Evolutionary conservation across 1,140 invertebrate genomes (phyloP).

Genomic region (Pseudomyrmex pallidus): DNA sequence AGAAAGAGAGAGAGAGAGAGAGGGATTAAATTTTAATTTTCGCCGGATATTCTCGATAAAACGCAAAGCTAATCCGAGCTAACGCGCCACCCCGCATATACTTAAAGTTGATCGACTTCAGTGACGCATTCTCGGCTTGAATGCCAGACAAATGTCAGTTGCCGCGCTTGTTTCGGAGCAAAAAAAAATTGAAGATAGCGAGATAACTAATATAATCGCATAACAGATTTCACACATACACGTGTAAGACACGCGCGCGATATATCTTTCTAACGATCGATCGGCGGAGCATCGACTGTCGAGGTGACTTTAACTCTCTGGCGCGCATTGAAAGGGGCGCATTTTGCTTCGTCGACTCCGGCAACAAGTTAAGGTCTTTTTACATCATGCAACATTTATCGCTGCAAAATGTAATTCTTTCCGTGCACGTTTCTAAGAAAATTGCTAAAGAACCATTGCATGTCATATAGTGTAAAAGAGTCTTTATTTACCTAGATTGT

Average conservation of each 20-base stretch:
- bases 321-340: neutral
- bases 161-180: slow-evolving; percentile 46
- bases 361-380: no score
- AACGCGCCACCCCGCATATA: slow-evolving; percentile 19
- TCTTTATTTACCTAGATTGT: neutral
- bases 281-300: slow-evolving; percentile 54
- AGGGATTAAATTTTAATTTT: slow-evolving; percentile 23
- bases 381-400: no score
- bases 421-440: no score
- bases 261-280: slow-evolving; percentile 23
- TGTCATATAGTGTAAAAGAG: no score
- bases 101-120: slow-evolving; percentile 51
- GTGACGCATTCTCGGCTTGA: slow-evolving; percentile 43
- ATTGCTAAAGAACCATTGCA: no score
- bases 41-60: slow-evolving; percentile 8
- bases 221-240: slow-evolving; percentile 21
- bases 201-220: slow-evolving; percentile 48
- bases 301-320: neutral
- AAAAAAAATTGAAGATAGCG: slow-evolving; percentile 30
- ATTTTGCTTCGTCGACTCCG: neutral
- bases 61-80: slow-evolving; percentile 33
- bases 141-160: slow-evolving; percentile 61
- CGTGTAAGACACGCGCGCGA: neutral
- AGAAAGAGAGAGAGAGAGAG: neutral
- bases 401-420: no score